Base-by-base conservation (phyloP, 1,140 invertebrate species). In the Drosophila hydei region DNA sequence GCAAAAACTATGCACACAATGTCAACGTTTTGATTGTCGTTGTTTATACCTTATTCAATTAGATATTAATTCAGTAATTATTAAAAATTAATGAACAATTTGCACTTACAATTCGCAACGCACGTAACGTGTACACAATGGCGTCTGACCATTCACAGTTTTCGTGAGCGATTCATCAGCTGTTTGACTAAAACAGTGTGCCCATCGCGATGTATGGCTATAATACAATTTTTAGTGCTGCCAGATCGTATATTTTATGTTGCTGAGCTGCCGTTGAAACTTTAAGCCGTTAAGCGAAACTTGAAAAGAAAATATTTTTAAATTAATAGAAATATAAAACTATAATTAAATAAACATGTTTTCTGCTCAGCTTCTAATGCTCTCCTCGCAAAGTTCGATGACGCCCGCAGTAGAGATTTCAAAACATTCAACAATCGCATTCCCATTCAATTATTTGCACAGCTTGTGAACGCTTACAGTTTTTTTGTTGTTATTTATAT, bases 341-440 rank as follows among this genome's bases (percentile, higher is more conserved):
- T 4, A 12, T 7, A 14, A 16, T 7, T 4, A 14, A n/a, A 18
- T 36, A 5, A 33, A 25, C 1, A n/a, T 25, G 5, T 0, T 23
- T 7, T 7, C 3, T 7, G 8, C 21, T 23, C 21, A n/a, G 12
- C 21, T 47, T 47, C 12, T 6, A 47, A 12, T 6, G 21, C 19
- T 52, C 18, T 21, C 4, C 8, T 4, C 30, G 42, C 14, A 48
- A 58, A 64, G 68, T 45, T 69, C 65, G 59, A 36, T 84, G 63
- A 79, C 56, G 65, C 61, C 60, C 50, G 21, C 47, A 51, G 81
- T 78, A 73, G 72, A 88, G 83, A 88, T 88, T 88, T 88, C 67
- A 88, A 88, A 79, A 85, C 80, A 85, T 70, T 78, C 56, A 47
- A 72, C 51, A 43, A 62, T 48, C 67, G 47, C 69, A 74, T 67